Base-by-base conservation (phyloP, 2,888 invertebrate species). In the Cephus sareptanus region DNA sequence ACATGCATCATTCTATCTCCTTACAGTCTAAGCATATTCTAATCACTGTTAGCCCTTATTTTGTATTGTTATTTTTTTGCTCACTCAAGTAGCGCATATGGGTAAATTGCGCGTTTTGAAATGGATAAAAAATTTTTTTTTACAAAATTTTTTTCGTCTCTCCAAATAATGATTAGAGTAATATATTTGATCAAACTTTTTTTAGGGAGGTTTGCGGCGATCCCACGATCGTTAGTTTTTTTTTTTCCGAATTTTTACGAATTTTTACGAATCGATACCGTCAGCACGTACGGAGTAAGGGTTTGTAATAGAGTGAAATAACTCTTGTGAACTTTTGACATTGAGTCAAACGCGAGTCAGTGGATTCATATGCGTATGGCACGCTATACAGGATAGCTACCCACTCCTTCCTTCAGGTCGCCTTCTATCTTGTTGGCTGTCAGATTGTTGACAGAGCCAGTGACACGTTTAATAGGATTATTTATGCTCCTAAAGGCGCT, bases 391-490 rank as follows among this genome's bases (percentile, higher is more conserved):
- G 31, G 13, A 13, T 35, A 34, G 34, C 74, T 30, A 74, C 34
- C 69, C 70, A 75, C 75, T 15, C 31, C 56, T 68, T 68, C 69
- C 73, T 73, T 68, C 34, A 23, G 40, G 33, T 74, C 74, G 74
- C 78, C 74, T 76, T 75, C 79, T 83, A 82, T 86, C 86, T 86
- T 85, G 87, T 89, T 81, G 84, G 82, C 84, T 87, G 89, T 87
- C 87, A 84, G 89, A 89, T 87, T 88, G 89, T 89, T 89, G 88
- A 89, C 88, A 88, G 84, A 85, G 81, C 81, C 86, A 86, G 85
- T 86, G 88, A 90, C 89, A 89, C 87, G 86, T 87, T 88, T 89
- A 90, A 90, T 89, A 87, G 89, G 89, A 89, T 90, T 89, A 90
- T 90, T 89, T 88, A 88, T 89, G 87, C 88, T 84, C 82, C 84